These are phyloP conservation scores for Linurgus olivaceus DNA, from an alignment of 2,797 vertebrate species.

Conservation along the genomic window DNA sequence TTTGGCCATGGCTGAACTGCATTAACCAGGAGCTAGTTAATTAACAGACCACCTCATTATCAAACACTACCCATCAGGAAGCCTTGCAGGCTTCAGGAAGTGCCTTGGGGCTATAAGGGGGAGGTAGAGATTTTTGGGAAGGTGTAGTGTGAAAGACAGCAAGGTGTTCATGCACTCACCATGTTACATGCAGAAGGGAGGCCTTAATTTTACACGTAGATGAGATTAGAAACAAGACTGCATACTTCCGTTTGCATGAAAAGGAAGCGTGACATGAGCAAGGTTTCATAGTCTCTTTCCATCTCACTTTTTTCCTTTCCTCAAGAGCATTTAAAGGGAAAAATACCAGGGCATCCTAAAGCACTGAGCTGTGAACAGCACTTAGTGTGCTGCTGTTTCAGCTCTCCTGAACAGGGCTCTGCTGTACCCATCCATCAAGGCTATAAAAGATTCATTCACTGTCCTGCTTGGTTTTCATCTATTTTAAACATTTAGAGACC, in stretches of 20 bases:
- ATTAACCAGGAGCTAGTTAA: neutral
- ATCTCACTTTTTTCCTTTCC: neutral
- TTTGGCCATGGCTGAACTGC: neutral
- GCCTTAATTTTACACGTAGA: neutral
- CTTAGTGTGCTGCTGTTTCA: neutral
- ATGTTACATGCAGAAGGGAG: neutral
- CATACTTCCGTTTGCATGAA: neutral
- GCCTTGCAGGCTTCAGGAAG: neutral
- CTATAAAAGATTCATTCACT: conserved; percentile 60
- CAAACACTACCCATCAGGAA: rapidly evolving
- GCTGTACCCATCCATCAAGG: neutral
- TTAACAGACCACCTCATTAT: neutral
- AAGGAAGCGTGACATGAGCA: neutral
- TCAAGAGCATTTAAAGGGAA: conserved; percentile 2
- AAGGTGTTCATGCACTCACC: neutral
- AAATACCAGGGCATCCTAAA: neutral
- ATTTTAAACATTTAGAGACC: conserved; percentile 61
- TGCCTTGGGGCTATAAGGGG: neutral
- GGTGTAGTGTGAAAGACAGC: neutral
- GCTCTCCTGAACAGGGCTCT: neutral
- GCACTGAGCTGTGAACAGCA: conserved; percentile 2
- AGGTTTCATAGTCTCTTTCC: neutral
- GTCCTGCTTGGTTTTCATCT: conserved; percentile 38
- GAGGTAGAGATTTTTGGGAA: neutral
- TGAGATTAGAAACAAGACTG: neutral